Conservation (phyloP, 2,888 invertebrate genomes). For the Cartodere bifasciata region DNA sequence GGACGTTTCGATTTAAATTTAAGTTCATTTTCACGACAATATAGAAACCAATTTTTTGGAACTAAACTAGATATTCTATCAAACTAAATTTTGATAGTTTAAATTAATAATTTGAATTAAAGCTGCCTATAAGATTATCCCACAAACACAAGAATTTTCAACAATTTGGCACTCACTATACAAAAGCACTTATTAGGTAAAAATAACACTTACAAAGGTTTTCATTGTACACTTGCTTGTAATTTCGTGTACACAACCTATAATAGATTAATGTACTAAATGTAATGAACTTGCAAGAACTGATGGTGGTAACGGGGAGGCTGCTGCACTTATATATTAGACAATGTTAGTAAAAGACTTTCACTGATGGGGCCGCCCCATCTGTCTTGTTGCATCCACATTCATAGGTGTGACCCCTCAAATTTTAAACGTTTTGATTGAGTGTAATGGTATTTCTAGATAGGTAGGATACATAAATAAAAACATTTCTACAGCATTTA, state of each 20-base stretch:
- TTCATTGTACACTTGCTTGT: conserved; percentile 29
- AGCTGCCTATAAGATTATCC: too few relatives aligned
- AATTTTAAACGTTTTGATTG: too few relatives aligned
- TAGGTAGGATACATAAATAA: too few relatives aligned
- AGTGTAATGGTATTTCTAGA: too few relatives aligned
- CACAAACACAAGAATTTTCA: too few relatives aligned
- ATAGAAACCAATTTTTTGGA: too few relatives aligned
- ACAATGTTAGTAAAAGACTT: conserved; percentile 19
- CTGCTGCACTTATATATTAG: conserved; percentile 22
- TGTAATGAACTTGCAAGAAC: conserved; percentile 20
- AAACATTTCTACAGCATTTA: conserved; percentile 11
- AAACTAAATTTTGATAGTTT: too few relatives aligned
- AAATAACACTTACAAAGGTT: conserved; percentile 28
- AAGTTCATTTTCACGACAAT: too few relatives aligned
- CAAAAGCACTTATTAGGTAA: conserved; percentile 1
- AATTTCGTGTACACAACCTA: conserved; percentile 18
- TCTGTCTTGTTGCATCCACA: conserved; percentile 9
- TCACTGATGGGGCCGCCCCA: too few relatives aligned
- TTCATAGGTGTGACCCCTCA: conserved; percentile 11
- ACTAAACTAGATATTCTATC: too few relatives aligned
- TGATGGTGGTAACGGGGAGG: conserved; percentile 23
- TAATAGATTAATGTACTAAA: conserved; percentile 16
- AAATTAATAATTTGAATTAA: too few relatives aligned
- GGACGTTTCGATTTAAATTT: too few relatives aligned
- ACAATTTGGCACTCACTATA: conserved; percentile 2